phyloP scores from a whole-genome alignment of 2,888 invertebrate species.

The Pycnomerus fuliginosus region DNA sequence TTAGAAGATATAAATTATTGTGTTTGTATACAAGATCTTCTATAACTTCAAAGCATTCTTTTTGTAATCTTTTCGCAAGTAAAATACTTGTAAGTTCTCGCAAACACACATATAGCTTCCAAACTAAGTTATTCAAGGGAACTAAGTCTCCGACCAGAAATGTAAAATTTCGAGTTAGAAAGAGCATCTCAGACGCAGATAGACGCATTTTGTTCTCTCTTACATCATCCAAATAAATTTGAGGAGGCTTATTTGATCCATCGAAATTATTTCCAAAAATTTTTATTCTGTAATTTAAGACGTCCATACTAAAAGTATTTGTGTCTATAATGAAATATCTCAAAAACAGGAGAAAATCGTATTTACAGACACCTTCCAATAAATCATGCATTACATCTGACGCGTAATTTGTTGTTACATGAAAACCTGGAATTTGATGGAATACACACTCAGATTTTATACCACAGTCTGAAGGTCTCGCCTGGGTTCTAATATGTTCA shows the following conservation, averaged over 20 bases:
- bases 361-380: slow-evolving; percentile 20
- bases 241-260: neutral
- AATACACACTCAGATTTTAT: slow-evolving; percentile 2
- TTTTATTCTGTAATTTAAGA: slow-evolving; percentile 4
- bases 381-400: slow-evolving; percentile 23
- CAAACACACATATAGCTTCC: slow-evolving; percentile 8
- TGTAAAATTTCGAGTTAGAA: slow-evolving; percentile 8
- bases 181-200: slow-evolving; percentile 11
- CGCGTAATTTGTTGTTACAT: slow-evolving; percentile 15
- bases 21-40: slow-evolving; percentile 1
- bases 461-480: slow-evolving; percentile 1
- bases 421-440: slow-evolving; percentile 7
- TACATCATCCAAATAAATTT: neutral
- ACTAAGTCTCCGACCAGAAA: slow-evolving; percentile 10
- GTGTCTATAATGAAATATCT: slow-evolving; percentile 3
- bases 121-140: slow-evolving; percentile 2
- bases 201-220: slow-evolving; percentile 5
- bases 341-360: slow-evolving; percentile 7
- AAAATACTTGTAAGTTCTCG: slow-evolving; percentile 4
- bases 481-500: too few species aligned
- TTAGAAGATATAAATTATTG: slow-evolving; percentile 1
- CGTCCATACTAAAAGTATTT: slow-evolving; percentile 10
- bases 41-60: neutral
- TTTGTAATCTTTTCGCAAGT: slow-evolving; percentile 4
- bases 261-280: neutral